Conservation (phyloP, 2,797 vertebrate genomes). For the Enteromius treurensis region DNA sequence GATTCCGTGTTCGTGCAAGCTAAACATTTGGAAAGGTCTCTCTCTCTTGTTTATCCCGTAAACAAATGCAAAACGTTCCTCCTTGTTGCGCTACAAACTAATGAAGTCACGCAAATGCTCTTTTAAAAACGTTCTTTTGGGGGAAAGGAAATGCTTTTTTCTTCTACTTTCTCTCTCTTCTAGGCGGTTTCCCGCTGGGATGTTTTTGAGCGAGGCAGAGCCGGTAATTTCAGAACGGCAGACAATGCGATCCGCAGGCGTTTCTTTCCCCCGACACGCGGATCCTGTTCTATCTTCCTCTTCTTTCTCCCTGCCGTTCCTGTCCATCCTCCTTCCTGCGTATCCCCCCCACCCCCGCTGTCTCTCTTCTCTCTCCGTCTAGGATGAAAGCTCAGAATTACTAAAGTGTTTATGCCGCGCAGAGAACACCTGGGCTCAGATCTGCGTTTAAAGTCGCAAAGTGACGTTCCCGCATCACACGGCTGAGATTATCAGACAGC, state of each 20-base stretch:
- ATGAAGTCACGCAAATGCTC: slow-evolving; percentile 45
- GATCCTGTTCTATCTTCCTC: slow-evolving; percentile 9
- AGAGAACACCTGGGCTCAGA: slow-evolving; percentile 51
- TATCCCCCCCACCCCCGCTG: neutral
- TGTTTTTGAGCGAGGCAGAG: slow-evolving; percentile 41
- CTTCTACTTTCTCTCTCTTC: slow-evolving; percentile 19
- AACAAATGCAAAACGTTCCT: slow-evolving; percentile 45
- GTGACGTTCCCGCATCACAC: slow-evolving; percentile 30
- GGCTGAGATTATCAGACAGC: neutral
- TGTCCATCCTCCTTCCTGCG: slow-evolving; percentile 17
- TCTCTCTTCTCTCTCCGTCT: slow-evolving; percentile 11
- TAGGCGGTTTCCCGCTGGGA: slow-evolving; percentile 37
- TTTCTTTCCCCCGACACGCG: slow-evolving; percentile 23
- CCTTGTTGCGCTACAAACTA: slow-evolving; percentile 40
- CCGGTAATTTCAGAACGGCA: slow-evolving; percentile 32
- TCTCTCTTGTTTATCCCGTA: slow-evolving; percentile 48
- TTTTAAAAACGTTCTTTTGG: slow-evolving; percentile 40
- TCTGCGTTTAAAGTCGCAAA: slow-evolving; percentile 57
- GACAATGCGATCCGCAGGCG: slow-evolving; percentile 42
- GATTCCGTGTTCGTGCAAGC: slow-evolving; percentile 51
- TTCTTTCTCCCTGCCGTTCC: slow-evolving; percentile 8
- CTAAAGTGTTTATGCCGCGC: slow-evolving; percentile 25
- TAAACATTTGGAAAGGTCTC: slow-evolving; percentile 48
- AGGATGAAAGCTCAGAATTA: slow-evolving; percentile 32
- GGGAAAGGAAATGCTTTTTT: slow-evolving; percentile 23